Base-by-base conservation (phyloP, 2,888 invertebrate species). In the Ochropleura plecta region DNA sequence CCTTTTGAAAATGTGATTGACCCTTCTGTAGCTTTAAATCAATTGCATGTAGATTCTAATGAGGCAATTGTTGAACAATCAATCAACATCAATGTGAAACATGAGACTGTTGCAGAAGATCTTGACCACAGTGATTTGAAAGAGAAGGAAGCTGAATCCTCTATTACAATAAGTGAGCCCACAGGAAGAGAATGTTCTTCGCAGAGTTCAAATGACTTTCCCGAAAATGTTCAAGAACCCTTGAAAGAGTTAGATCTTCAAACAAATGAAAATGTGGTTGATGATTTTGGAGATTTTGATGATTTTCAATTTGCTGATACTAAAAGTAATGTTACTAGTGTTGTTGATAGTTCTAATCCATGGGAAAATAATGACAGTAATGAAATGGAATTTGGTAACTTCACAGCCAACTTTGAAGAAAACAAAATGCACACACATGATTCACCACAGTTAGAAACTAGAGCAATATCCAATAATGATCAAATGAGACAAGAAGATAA, bases 241-340 rank as follows among this genome's bases (percentile, higher is more conserved):
- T 7, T 48, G 59, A 57, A 73, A n/a, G 57, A 69, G 59, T 44
- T 46, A 46, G 65, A 83, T 12, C 60, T 55, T 70, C 59, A 77
- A 70, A 49, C 67, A 70, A 75, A 75, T 72, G 82, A 86, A 77
- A 73, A 73, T 73, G 68, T 72, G 5, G 75, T 65, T 51, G 89
- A 97, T 87, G 96, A 96, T 85, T 96, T 97, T 93, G 96, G 94
- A 63, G 96, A 97, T 87, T 97, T 97, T 92, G 95, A 96, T 88
- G 96, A 97, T 81, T 97, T 97, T 85, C 94, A 96, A 89, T 94
- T 94, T 88, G 92, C 91, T 20, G 89, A 83, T 78, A 83, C 91
- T 78, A 86, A 88, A 78, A 84, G 76, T 66, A 87, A 89, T 81
- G 68, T 86, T 75, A 80, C 81, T 73, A 85, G 81, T 78, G 72